Base-by-base conservation (phyloP, 2,113 vertebrate genomes). In the Nibea albiflora region DNA sequence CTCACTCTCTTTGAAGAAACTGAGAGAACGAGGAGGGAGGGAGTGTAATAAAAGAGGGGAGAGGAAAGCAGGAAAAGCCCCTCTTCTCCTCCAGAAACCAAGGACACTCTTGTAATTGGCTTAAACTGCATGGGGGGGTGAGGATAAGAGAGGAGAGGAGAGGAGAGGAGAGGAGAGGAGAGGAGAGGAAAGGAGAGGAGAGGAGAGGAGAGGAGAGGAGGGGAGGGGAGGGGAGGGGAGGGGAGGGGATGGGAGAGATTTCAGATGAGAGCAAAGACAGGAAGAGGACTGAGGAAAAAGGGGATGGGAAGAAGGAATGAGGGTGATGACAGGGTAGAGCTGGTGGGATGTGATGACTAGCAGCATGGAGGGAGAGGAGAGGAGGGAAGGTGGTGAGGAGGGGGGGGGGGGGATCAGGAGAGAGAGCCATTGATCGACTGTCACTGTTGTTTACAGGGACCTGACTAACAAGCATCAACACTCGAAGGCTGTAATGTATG, bases 341-440 rank as follows among this genome's bases (percentile, higher is more conserved):
- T 76, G 71, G n/a, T 79, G 68, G 65, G 52, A 75, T 49, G 68
- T 49, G 57, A 71, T 52, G 67, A 65, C 39, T 60, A 73, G 65
- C 24, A 57, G 67, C 39, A n/a, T 11, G 62, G 56, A 44, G n/a
- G 68, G 49, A 66, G 65, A 39, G 12, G 8, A 24, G 65, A 47
- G 17, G 16, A 26, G 11, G 63, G 28, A 31, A 31, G 11, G 22
- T 44, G 50, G 12, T 0, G 35, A 8, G 8, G 39, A 14, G 3
- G 44, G 12, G 4, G 3, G 44, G 12, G 12, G 12, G 57, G 19
- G 54, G 54, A 67, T 72, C 69, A 81, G 52, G 65, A 65, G 49
- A 53, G 72, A 77, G 67, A 63, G 87, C 49, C 82, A 90, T 83
- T 82, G 91, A 92, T 92, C 81, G 62, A 19, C 71, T 88, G 85